Evolutionary conservation across 2,888 invertebrate genomes (phyloP), one percentile per base, ranked within the genome.

Genomic region (Eupeodes luniger): DNA sequence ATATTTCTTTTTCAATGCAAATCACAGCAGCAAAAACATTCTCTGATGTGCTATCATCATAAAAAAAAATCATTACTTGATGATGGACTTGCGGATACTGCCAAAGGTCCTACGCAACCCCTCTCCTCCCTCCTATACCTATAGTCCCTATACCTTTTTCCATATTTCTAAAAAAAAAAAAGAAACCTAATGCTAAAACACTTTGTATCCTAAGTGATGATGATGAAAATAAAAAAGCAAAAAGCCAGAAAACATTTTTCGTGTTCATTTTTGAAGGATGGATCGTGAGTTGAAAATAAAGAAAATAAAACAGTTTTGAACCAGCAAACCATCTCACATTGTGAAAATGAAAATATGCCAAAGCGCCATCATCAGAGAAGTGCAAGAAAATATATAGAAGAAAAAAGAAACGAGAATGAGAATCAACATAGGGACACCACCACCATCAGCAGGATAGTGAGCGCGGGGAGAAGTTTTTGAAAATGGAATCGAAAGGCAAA

Each of bases 401-500:
- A 44, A 16, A 61, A 51, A 34, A 78, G 16, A 19, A 57, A 53
- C 27, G 16, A 34, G 34, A 55, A 53, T 14, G 62, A 55, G 76
- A 84, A 36, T 19, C 11, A 62, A 47, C 49, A 59, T 36, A 34
- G 49, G 40, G 5, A 47, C 10, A 4, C 27, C 27, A 59, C 4
- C 55, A 72, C 34, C 72, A 40, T 40, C 40, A 40, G 2, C 40
- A 40, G 40, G 40, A 40, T 9, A 40, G 40, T 40, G 9, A 40
- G 40, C 9, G 1, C 40, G 40, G 40, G 40, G 70, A 53, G 70
- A 72, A 72, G 47, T 64, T 85, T 88, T 84, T 55, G 72, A 85
- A 88, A 81, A 85, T 81, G 78, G 78, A 85, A 88, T 85, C 89
- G 86, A 89, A 89, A 83, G 85, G 89, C 88, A 89, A 89, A 88